Conservation (phyloP, 2,888 invertebrate species). For the Neria commutata region DNA sequence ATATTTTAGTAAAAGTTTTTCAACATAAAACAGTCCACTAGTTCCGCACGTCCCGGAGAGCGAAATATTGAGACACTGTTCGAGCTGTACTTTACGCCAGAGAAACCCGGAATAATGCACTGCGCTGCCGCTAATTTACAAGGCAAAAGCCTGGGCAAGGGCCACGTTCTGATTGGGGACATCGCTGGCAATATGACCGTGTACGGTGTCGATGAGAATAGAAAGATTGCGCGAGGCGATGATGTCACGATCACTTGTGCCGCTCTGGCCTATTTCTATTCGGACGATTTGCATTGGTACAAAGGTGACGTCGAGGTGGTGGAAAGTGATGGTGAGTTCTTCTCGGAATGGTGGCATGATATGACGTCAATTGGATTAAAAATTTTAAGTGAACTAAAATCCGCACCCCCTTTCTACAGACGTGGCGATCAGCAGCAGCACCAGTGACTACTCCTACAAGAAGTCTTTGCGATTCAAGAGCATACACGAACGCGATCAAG, state of each 20-base stretch:
- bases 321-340: slow-evolving; percentile 31
- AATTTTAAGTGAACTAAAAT: neutral
- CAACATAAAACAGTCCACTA: too few relatives aligned
- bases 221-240: slow-evolving; percentile 65
- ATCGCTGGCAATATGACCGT: slow-evolving; percentile 60
- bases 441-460: slow-evolving; percentile 54
- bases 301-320: slow-evolving; percentile 42
- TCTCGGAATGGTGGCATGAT: neutral
- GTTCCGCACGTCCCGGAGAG: slow-evolving; percentile 39
- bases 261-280: slow-evolving; percentile 65
- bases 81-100: slow-evolving; percentile 57
- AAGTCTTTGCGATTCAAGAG: slow-evolving; percentile 55
- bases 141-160: slow-evolving; percentile 47
- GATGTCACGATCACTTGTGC: slow-evolving; percentile 66
- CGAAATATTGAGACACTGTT: slow-evolving; percentile 50
- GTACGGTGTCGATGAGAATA: slow-evolving; percentile 56
- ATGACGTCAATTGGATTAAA: too few relatives aligned
- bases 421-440: slow-evolving; percentile 37
- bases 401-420: slow-evolving; percentile 33
- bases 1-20: too few relatives aligned
- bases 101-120: slow-evolving; percentile 60
- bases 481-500: slow-evolving; percentile 56
- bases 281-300: slow-evolving; percentile 65
- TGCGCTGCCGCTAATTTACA: slow-evolving; percentile 62
- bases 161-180: slow-evolving; percentile 55